Evolutionary conservation across 2,797 vertebrate genomes (phyloP).

Genomic region (Mionectes olivaceus): DNA sequence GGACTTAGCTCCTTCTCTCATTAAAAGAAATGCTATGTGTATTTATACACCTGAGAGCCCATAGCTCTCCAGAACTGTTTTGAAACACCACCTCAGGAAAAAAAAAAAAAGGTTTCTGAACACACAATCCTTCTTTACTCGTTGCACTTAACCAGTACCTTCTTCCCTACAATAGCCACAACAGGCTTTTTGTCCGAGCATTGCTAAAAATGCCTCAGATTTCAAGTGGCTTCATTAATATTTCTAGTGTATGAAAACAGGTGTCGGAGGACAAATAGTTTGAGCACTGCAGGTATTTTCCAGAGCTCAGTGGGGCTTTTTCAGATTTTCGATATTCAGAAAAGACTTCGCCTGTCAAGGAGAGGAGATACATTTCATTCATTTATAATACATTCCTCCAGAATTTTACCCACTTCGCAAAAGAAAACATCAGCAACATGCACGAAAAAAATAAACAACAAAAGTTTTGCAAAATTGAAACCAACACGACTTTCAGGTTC

Average conservation of each 20-base stretch:
- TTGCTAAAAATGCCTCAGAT: not conserved
- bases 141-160: not conserved
- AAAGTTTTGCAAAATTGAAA: not conserved
- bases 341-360: not conserved
- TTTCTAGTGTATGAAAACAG: not conserved
- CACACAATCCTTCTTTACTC: not conserved
- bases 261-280: not conserved
- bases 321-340: not conserved
- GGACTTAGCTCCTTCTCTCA: not conserved
- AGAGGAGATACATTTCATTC: not conserved
- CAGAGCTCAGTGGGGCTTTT: not conserved
- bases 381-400: not conserved
- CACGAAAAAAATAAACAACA: not conserved
- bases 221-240: not conserved
- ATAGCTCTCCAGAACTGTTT: not conserved
- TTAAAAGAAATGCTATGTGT: not conserved
- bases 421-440: not conserved
- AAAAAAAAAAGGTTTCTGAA: not conserved
- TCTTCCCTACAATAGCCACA: not conserved
- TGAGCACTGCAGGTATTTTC: not conserved
- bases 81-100: not conserved
- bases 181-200: not conserved
- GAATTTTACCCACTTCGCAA: not conserved
- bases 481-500: not conserved
- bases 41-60: not conserved